Base-by-base conservation (phyloP, 1,140 invertebrate genomes). In the Lordiphosa clarofinis region DNA sequence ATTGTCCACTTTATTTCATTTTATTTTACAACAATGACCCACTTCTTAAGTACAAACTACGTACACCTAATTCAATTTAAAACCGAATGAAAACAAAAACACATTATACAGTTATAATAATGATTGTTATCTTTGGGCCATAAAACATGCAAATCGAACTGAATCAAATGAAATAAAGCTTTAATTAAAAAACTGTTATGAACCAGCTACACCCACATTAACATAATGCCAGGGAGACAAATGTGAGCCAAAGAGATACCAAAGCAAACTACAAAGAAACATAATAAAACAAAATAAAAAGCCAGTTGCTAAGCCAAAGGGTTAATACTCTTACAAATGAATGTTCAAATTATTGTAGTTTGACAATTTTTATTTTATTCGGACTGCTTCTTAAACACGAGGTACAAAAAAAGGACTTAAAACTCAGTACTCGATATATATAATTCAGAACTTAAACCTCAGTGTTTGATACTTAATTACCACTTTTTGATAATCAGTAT, bases 131-230 rank as follows among this genome's bases (percentile, higher is more conserved):
- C 33, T 53, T 62, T 73, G 56, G 59, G 49, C 52, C 73, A 59
- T 28, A 55, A 49, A 42, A 13, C 40, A 44, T 48, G 19, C 33
- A 44, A 55, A 66, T 56, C n/a, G 42, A 52, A 36, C 13, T 47
- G 33, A 61, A 73, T 31, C 28, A 52, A 46, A 47, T 28, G 9
- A 52, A 55, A 46, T 56, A 54, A 35, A 48, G 43, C 43, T 44
- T 49, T 60, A 33, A 60, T 54, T 73, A 53, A 56, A 67, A 79
- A 73, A 68, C 57, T 44, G 73, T 76, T 73, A 65, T 70, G 79
- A 69, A 58, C 46, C 67, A 59, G 78, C 67, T 64, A 84, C 76
- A 73, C 76, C 76, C 76, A 81, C 75, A 82, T 74, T 81, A 54
- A 47, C 70, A 74, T 81, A 74, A 42, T 55, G 21, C 39, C 31